A percentile compares a stretch with the other conserved stretches of the same genome.
These are phyloP conservation scores for Eulemur rufifrons DNA, from an alignment of 2,113 vertebrate genomes.

Conservation along the genomic window DNA sequence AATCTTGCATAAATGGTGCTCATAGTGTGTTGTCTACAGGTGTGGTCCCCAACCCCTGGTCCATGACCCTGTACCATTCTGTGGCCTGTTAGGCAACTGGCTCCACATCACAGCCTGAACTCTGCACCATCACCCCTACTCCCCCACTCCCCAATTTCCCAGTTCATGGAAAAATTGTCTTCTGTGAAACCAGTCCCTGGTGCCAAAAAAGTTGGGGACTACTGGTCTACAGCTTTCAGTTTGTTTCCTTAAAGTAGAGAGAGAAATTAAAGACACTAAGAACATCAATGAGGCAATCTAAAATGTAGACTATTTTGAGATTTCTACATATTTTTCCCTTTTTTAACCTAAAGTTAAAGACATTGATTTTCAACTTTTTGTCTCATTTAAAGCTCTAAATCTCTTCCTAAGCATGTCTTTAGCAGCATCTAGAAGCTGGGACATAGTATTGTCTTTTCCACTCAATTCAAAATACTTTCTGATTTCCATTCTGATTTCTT, in stretches of 20 bases:
- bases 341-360: background rate
- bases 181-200: too few relatives aligned
- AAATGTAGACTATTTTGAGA: background rate
- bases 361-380: background rate
- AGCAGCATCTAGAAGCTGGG: background rate
- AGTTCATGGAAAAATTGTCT: too few relatives aligned
- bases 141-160: too few relatives aligned
- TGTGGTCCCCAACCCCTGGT: too few relatives aligned
- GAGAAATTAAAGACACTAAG: background rate
- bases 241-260: background rate
- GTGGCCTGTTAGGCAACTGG: too few relatives aligned
- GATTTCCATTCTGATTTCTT: background rate
- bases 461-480: background rate
- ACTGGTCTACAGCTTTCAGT: background rate
- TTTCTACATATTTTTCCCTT: background rate
- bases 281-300: background rate
- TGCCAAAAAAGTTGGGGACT: too few relatives aligned
- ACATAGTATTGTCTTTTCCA: background rate
- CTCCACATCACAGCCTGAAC: too few relatives aligned
- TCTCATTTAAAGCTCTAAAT: background rate
- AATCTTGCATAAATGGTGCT: background rate
- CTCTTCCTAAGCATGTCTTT: background rate
- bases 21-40: background rate
- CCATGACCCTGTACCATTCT: too few relatives aligned
- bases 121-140: too few relatives aligned